Percentiles rank a stretch among this genome's conserved stretches.
phyloP scores from a whole-genome alignment of 2,113 vertebrate genomes.

The Chiloscyllium plagiosum region DNA sequence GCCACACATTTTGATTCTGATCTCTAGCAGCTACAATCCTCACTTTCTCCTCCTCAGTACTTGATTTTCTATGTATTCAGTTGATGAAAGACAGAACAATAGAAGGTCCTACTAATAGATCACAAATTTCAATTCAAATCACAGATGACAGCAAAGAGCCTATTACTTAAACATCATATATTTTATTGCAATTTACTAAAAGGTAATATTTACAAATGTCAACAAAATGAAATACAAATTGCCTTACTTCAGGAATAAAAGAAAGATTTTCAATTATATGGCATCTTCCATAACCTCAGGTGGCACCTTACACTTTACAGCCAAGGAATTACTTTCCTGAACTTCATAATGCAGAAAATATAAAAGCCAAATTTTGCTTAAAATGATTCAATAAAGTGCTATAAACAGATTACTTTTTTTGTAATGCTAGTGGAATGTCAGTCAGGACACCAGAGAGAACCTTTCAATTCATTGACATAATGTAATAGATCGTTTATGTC shows the following conservation, averaged over 20 bases:
- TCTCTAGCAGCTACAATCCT: too few species aligned
- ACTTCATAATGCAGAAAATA: not conserved
- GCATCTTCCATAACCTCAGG: not conserved
- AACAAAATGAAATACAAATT: not conserved
- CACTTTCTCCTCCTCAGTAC: not conserved
- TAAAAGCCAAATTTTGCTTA: not conserved
- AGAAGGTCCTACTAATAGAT: not conserved
- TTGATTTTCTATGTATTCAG: not conserved
- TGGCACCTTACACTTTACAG: not conserved
- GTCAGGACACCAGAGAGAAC: not conserved
- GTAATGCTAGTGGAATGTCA: not conserved
- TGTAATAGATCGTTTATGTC: too few species aligned
- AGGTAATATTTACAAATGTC: not conserved
- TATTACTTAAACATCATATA: not conserved
- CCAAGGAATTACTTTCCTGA: not conserved
- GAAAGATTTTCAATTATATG: not conserved
- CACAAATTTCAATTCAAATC: not conserved
- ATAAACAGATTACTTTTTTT: not conserved
- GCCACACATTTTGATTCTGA: too few species aligned
- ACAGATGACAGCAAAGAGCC: not conserved
- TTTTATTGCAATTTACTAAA: slow-evolving; percentile 8
- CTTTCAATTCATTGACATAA: not conserved
- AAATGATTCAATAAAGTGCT: not conserved
- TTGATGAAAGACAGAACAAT: not conserved
- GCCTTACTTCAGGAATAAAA: not conserved